These are phyloP conservation scores for Chloropsis cyanopogon DNA, from an alignment of 2,113 vertebrate genomes.

Conservation along the genomic window DNA sequence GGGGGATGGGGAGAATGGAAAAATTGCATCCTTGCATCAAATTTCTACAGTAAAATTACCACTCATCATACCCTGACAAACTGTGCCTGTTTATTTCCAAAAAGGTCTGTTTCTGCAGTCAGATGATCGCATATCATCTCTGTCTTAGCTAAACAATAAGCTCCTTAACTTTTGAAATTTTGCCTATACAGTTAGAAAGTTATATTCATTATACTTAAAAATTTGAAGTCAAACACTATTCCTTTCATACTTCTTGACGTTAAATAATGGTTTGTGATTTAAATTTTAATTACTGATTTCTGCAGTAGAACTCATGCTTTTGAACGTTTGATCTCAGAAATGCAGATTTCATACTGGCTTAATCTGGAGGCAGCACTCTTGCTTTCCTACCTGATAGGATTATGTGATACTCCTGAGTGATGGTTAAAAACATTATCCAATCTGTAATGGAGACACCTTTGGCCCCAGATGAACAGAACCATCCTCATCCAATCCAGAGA, in stretches of 20 bases:
- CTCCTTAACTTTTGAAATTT: neutral
- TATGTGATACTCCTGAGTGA: neutral
- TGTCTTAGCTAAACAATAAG: neutral
- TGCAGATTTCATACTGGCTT: neutral
- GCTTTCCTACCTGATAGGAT: neutral
- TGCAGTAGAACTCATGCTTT: neutral
- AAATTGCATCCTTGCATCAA: neutral
- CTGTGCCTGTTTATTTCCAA: neutral
- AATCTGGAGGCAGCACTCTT: neutral
- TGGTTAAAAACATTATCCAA: neutral
- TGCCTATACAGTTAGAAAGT: neutral
- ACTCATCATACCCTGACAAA: neutral
- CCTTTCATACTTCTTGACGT: neutral
- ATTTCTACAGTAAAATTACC: slow-evolving; percentile 3
- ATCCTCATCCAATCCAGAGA: neutral
- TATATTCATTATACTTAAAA: neutral
- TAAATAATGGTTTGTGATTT: neutral
- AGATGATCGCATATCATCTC: neutral
- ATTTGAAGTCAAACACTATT: neutral
- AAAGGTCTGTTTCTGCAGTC: neutral
- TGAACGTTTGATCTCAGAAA: neutral
- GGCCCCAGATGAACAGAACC: neutral
- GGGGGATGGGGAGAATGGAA: neutral
- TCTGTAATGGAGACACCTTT: neutral
- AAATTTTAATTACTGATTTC: neutral